Evolutionary conservation across 2,797 vertebrate genomes (phyloP), one percentile per base, ranked within the genome.

Genomic region (Poecilia picta): DNA sequence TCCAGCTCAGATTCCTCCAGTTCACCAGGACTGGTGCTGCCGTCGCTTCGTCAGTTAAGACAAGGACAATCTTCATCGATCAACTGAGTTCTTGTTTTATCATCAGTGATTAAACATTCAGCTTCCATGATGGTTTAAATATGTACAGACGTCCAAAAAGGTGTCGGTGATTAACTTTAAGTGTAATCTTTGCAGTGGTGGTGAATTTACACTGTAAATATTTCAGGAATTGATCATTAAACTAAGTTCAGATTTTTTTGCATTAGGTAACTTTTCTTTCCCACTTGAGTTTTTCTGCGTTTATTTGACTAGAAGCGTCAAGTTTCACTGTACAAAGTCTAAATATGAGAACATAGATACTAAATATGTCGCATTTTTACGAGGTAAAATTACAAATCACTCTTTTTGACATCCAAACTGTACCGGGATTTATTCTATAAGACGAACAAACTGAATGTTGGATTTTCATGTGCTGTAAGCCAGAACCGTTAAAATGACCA

Each of bases 1-100:
- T 59, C 81, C 81, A 86, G 88, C 91, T 89, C 73, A 39, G 7
- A 72, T 31, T 5, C 59, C 7, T 73, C 59, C 62, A 18, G 53
- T 8, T 80, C 36, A 66, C 72, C 45, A 8, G 51, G 55, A 53
- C 39, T 25, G 12, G 1, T 4, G 59, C 68, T 36, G 5, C n/a
- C 23, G 39, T n/a, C 3, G 1, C 39, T n/a, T 49, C 16, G 7
- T n/a, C 45, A n/a, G 23, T 71, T 31, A 43, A 43, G 41, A 25
- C 18, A 20, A 39, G 55, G 31, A n/a, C 49, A 16, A 23, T 75
- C 64, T 8, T 1, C 47, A 46, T 71, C 33, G 5, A 49, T 49
- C 33, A 55, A 46, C 70, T 59, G n/a, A 20, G 20, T 36, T 79
- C 23, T 18, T 8, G 25, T 25, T 74, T 46, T 43, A 47, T 64